Evolutionary conservation across 2,797 vertebrate species (phyloP), one percentile per base, ranked within the genome.

Genomic region (Sarcoramphus papa): DNA sequence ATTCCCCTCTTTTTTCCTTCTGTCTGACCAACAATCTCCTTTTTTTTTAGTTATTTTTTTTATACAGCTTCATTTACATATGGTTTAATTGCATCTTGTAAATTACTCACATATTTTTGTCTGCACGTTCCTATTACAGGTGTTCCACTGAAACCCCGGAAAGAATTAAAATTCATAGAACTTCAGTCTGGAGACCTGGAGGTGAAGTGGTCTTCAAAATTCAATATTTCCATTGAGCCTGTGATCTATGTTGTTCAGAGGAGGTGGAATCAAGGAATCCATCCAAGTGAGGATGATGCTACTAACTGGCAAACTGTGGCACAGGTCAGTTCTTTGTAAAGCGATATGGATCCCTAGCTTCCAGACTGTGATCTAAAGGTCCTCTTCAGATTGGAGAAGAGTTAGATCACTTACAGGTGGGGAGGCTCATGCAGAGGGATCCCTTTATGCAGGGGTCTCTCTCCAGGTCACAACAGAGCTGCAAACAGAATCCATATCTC

Each of bases 121-220:
- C 47, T 97, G 14, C 53, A 14, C 0, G 0, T 64, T 96, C 48
- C 54, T 83, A 8, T 93, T 94, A 37, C 96, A 99, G 99, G 99
- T 87, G 99, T 99, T 86, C 99, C 99, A n/a, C 97, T 99, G 97
- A 99, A 99, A 97, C 99, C 99, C 31, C 98, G 99, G 92, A 99
- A 99, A 90, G 99, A 99, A 90, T 97, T 99, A 96, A 98, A 98
- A 70, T 99, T 99, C 81, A 76, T 95, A 65, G 99, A 99, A 96
- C 98, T 98, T 93, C 97, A 97, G 6, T 98, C 98, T 3, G 99
- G 99, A 70, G 98, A 98, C 68, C 98, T 99, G 97, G 99, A 99
- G 94, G 98, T 99, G 86, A 99, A 98, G 85, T 99, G 99, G 99
- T 99, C 99, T 70, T 99, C 99, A 19, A 99, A 99, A 94, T 99